phyloP scores from a whole-genome alignment of 2,888 invertebrate species.

The Heliconius aoede region DNA sequence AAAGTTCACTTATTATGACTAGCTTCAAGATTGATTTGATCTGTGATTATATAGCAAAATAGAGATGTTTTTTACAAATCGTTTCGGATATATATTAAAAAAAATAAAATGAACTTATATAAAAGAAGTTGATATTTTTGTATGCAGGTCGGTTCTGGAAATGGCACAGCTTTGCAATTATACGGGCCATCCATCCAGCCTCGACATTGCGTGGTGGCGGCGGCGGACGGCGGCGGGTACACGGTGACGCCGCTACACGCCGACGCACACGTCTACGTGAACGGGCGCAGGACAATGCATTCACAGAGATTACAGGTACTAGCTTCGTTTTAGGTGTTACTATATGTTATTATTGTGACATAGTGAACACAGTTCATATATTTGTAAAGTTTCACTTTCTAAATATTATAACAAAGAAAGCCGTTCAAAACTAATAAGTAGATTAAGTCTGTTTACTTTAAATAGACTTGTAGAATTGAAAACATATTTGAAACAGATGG shows the following conservation, averaged over 20 bases:
- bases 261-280: conserved; percentile 97
- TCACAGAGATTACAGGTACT: conserved; percentile 93
- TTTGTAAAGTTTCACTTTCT: too few relatives aligned
- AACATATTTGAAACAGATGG: too few relatives aligned
- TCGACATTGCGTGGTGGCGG: conserved; percentile 96
- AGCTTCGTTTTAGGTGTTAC: background rate
- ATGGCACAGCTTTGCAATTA: conserved; percentile 89
- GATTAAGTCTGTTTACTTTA: too few relatives aligned
- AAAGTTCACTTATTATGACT: too few relatives aligned
- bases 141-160: conserved; percentile 88
- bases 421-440: too few relatives aligned
- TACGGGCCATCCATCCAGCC: conserved; percentile 96
- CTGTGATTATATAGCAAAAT: background rate
- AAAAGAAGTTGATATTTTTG: background rate
- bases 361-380: too few relatives aligned
- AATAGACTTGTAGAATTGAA: too few relatives aligned
- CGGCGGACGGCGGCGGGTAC: conserved; percentile 96
- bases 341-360: background rate
- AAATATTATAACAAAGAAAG: too few relatives aligned
- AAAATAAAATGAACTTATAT: background rate
- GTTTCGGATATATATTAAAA: background rate
- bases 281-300: conserved; percentile 95
- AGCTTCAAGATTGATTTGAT: too few relatives aligned
- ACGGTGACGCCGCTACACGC: conserved; percentile 96
- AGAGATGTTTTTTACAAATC: background rate